A percentile compares a stretch with the other conserved stretches of the same genome.
These are phyloP conservation scores for Gobiocypris rarus DNA, from an alignment of 2,113 vertebrate genomes.

Conservation along the genomic window DNA sequence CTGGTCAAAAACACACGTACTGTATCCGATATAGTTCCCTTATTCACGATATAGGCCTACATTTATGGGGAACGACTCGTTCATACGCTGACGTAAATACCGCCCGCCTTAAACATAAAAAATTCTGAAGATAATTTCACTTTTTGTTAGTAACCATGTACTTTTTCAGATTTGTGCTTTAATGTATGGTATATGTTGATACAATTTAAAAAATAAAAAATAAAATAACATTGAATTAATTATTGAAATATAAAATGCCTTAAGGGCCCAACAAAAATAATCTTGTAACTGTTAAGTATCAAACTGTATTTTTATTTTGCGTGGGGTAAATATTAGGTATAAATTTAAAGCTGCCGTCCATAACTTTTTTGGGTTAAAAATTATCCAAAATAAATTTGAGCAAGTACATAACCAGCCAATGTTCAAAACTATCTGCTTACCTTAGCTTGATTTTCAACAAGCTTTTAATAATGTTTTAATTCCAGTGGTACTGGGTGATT, in stretches of 20 bases:
- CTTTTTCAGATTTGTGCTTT: neutral
- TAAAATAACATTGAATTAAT: neutral
- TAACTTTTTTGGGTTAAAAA: too few species aligned
- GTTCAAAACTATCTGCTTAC: too few species aligned
- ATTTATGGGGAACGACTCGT: too few species aligned
- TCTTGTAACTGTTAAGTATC: neutral
- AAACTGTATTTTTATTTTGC: neutral
- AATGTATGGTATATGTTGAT: neutral
- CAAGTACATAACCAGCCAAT: too few species aligned
- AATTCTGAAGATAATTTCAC: neutral
- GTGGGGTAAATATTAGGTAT: too few species aligned
- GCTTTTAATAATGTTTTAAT: too few species aligned
- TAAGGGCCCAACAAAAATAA: neutral
- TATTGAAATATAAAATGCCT: neutral
- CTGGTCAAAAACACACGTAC: neutral
- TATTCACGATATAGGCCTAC: neutral
- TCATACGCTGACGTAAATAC: too few species aligned
- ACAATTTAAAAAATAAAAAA: neutral
- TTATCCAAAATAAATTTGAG: too few species aligned
- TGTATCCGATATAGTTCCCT: neutral
- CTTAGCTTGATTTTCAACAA: too few species aligned
- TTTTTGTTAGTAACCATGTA: neutral
- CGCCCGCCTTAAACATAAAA: neutral
- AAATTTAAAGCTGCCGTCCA: too few species aligned
- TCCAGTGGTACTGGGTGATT: too few species aligned